Evolutionary conservation across 2,113 vertebrate species (phyloP).

Genomic region (Corynorhinus townsendii): DNA sequence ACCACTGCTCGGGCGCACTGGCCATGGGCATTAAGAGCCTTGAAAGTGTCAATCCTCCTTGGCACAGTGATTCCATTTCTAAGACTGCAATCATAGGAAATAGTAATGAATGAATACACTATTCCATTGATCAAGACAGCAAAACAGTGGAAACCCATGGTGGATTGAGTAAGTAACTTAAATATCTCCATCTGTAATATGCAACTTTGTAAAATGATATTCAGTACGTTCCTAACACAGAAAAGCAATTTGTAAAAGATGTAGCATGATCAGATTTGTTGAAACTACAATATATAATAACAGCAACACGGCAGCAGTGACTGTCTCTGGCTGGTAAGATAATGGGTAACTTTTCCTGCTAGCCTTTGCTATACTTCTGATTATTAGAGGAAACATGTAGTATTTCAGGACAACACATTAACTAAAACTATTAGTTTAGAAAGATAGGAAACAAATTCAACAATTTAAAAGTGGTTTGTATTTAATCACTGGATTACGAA

Average conservation of each 20-base stretch:
- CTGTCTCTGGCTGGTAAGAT: not conserved
- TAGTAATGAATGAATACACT: not conserved
- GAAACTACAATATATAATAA: not conserved
- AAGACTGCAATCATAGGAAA: not conserved
- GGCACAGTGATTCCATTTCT: not conserved
- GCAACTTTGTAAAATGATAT: not conserved
- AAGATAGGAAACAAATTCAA: not conserved
- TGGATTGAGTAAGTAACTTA: not conserved
- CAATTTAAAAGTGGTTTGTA: not conserved
- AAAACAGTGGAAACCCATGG: not conserved
- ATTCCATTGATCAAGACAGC: not conserved
- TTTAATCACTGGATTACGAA: not conserved
- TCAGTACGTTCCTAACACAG: not conserved
- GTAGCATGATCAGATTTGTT: not conserved
- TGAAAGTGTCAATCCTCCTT: not conserved
- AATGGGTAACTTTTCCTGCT: not conserved
- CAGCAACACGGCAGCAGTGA: not conserved
- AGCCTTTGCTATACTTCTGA: not conserved
- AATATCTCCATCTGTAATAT: not conserved
- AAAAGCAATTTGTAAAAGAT: not conserved
- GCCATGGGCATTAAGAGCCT: not conserved
- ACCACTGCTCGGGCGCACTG: not conserved
- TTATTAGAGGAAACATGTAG: not conserved
- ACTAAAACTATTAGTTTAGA: not conserved
- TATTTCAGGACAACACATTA: not conserved